Evolutionary conservation across 1,140 invertebrate species (phyloP), one percentile per base, ranked within the genome.

Genomic region (Eufriesea mexicana): DNA sequence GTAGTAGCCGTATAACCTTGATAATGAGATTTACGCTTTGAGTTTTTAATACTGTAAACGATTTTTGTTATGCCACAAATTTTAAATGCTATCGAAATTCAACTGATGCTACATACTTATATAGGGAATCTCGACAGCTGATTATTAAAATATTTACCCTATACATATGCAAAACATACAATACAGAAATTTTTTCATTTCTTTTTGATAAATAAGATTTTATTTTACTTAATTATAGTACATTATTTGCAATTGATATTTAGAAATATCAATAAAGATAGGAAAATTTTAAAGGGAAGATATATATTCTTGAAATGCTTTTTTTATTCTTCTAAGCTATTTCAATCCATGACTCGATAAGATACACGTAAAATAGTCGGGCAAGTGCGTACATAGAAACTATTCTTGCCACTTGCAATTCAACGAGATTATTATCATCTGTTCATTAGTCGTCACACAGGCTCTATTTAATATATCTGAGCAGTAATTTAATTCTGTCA

Each of bases 21-120:
- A 54, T 23, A 61, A 79, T 14, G 55, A 70, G 35, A 79, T 61
- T 79, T 61, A 42, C 18, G 14, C 18, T 55, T 64, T 74, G 49
- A 66, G 79, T 74, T 74, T 55, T 23, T n/a, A 12, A 51, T 35
- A 23, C 42, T 64, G n/a, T 2, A 14, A 66, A 66, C 16, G 25
- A 47, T 57, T 79, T 59, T 42, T 55, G 2, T 77, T 66, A 14
- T 55, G n/a, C 51, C 9, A n/a, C 14, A 7, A 45, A 35, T 45
- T 57, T 35, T 14, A 47, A 71, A 81, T 81, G 79, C 79, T 81
- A 81, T 81, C 79, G 71, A 81, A 81, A 81, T 75, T 74, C 62
- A 8, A 74, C 8, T n/a, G 55, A 18, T 55, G 6, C 18, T 35
- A 16, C 7, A n/a, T 61, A 25, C 10, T 25, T 16, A 16, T 35